Percentiles rank a stretch among this genome's conserved stretches.
Evolutionary conservation across 1,140 invertebrate genomes (phyloP).

Genomic region (Zaprionus gabonicus): DNA sequence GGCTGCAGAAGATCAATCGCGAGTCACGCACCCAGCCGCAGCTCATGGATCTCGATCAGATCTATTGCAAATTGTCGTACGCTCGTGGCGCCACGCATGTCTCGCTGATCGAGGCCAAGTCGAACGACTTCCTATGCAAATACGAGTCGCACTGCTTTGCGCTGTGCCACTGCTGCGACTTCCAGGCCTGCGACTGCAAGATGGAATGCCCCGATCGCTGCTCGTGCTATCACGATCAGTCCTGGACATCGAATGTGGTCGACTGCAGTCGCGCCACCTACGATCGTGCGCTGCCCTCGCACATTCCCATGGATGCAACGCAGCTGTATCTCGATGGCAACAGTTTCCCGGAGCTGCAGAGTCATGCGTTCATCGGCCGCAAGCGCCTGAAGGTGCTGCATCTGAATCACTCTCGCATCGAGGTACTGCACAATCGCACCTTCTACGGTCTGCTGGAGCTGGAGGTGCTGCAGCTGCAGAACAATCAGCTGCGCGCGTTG

Average conservation of each 20-base stretch:
- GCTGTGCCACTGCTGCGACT: slow-evolving; percentile 96
- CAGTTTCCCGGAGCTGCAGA: slow-evolving; percentile 90
- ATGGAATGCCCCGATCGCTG: slow-evolving; percentile 97
- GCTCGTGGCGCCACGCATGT: slow-evolving; percentile 92
- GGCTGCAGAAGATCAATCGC: slow-evolving; percentile 91
- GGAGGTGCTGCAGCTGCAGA: slow-evolving; percentile 92
- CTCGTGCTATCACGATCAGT: slow-evolving; percentile 96
- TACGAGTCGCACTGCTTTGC: slow-evolving; percentile 96
- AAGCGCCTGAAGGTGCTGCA: slow-evolving; percentile 93
- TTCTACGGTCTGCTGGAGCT: slow-evolving; percentile 94
- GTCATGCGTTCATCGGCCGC: slow-evolving; percentile 95
- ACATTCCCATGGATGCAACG: slow-evolving; percentile 96
- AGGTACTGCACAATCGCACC: slow-evolving; percentile 94
- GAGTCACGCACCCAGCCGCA: slow-evolving; percentile 93
- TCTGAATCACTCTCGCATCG: slow-evolving; percentile 93
- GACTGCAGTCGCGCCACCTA: slow-evolving; percentile 93
- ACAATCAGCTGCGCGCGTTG: slow-evolving; percentile 90
- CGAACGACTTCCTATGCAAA: slow-evolving; percentile 95
- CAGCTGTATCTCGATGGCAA: slow-evolving; percentile 96
- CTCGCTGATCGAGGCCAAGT: slow-evolving; percentile 92
- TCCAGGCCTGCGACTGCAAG: slow-evolving; percentile 97
- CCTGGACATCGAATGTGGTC: slow-evolving; percentile 96
- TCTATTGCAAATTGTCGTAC: slow-evolving; percentile 94
- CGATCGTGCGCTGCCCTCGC: slow-evolving; percentile 89
- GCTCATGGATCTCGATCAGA: slow-evolving; percentile 94